Evolutionary conservation across 2,797 vertebrate species (phyloP).

Genomic region (Peromyscus aztecus): DNA sequence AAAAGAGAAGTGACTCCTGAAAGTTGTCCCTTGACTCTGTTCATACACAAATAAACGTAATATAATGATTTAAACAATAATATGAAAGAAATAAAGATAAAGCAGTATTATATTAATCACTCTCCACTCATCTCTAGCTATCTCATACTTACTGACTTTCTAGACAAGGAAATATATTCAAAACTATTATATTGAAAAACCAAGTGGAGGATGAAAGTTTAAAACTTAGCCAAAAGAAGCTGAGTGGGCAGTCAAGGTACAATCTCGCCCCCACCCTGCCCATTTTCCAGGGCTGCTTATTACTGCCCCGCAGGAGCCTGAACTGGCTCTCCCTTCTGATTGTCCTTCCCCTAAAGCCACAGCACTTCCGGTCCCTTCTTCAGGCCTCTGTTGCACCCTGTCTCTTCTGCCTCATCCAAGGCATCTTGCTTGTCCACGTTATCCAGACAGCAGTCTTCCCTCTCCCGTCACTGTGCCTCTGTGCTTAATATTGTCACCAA

Average conservation of each 20-base stretch:
- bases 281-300: rapidly evolving
- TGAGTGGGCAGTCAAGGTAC: no score
- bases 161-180: constrained; percentile 19
- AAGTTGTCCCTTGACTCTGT: background rate
- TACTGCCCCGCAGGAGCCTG: background rate
- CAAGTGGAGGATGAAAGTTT: background rate
- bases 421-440: background rate
- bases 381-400: background rate
- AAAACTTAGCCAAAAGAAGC: background rate
- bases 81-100: background rate
- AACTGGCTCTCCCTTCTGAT: background rate
- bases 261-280: background rate
- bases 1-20: background rate
- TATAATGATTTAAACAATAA: background rate
- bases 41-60: background rate
- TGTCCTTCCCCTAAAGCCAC: no score
- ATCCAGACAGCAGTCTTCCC: background rate
- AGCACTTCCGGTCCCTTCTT: background rate
- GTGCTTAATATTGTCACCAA: background rate
- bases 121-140: background rate
- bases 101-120: background rate
- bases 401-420: background rate
- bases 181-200: constrained; percentile 29
- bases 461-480: background rate
- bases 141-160: background rate